These are phyloP conservation scores for Borostomias antarcticus DNA, from an alignment of 2,797 vertebrate species.

Conservation along the genomic window DNA sequence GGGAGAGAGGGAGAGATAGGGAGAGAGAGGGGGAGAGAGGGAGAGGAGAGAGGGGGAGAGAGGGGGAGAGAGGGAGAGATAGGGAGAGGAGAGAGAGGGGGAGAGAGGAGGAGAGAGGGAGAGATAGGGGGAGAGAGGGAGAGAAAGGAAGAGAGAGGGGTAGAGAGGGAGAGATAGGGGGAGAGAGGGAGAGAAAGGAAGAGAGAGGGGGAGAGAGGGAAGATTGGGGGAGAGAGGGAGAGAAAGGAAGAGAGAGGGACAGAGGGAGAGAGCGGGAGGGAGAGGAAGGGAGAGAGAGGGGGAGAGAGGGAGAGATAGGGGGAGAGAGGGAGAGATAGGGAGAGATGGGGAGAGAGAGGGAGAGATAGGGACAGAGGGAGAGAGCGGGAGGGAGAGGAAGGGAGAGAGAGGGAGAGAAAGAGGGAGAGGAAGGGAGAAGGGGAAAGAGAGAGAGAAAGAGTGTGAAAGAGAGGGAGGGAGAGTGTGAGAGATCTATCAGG, in stretches of 20 bases:
- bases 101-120: neutral
- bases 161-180: no score
- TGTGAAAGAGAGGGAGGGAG: neutral
- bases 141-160: neutral
- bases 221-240: neutral
- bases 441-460: no score
- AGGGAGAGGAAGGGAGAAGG: neutral
- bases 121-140: no score
- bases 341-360: neutral
- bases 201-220: conserved; percentile 3
- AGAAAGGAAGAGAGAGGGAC: neutral
- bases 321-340: no score
- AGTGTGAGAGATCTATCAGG: neutral
- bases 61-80: neutral
- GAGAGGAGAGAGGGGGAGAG: neutral
- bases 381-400: neutral
- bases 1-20: neutral
- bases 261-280: neutral
- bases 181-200: conserved; percentile 6
- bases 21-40: neutral
- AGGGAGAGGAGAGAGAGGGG: neutral
- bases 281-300: neutral
- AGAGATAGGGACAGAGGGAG: neutral
- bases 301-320: neutral
- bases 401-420: neutral